Evolutionary conservation across 2,113 vertebrate genomes (phyloP).

Genomic region (Hydrolagus affinis): DNA sequence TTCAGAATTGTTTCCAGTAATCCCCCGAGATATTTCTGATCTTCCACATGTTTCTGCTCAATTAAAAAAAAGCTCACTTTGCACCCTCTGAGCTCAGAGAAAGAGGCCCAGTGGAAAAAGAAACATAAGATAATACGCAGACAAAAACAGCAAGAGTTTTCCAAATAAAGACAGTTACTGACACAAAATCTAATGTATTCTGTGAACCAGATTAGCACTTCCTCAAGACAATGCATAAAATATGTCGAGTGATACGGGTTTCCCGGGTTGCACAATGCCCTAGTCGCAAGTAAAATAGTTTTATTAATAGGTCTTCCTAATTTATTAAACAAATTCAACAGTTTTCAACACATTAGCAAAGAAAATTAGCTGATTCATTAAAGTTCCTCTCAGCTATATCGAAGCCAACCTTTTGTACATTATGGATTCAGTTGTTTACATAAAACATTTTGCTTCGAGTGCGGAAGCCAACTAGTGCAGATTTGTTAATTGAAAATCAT

Average conservation of each 20-base stretch:
- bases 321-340: not conserved
- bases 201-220: constrained; percentile 17
- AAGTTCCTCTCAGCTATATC: constrained; percentile 2
- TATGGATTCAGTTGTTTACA: constrained; percentile 22
- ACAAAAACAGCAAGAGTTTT: constrained; percentile 22
- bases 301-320: not conserved
- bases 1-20: constrained; percentile 80
- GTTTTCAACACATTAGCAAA: not conserved
- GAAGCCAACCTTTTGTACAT: constrained; percentile 13
- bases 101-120: constrained; percentile 50
- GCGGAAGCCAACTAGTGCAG: not conserved
- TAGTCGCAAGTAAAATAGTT: not conserved
- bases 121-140: not conserved
- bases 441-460: constrained; percentile 3
- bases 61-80: constrained; percentile 90
- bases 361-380: not conserved
- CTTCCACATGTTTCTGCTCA: constrained; percentile 98
- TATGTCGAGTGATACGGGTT: not conserved
- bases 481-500: constrained; percentile 21
- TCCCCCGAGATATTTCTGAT: constrained; percentile 98
- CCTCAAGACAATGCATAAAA: not conserved
- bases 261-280: not conserved
- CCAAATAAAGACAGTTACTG: not conserved
- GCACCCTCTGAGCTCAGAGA: constrained; percentile 47
- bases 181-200: constrained; percentile 3